These are phyloP conservation scores for Polylopha cassiicola DNA, from an alignment of 2,888 invertebrate genomes.

Conservation along the genomic window DNA sequence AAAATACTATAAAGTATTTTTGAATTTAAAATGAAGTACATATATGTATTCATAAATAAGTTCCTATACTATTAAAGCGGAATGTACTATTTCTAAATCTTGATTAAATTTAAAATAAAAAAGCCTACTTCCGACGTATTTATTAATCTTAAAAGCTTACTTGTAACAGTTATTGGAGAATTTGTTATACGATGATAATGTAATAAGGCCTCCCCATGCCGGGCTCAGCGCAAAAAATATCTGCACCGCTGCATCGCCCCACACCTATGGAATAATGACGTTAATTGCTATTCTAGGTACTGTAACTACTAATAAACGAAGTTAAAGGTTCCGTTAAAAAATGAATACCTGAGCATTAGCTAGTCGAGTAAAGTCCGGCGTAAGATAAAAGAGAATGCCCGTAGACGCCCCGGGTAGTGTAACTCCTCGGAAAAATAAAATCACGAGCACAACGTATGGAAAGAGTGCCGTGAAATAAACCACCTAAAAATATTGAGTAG, in stretches of 20 bases:
- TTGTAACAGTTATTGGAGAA: conserved; percentile 89
- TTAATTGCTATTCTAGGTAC: not conserved
- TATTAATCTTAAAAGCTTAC: conserved; percentile 55
- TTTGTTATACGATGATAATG: conserved; percentile 89
- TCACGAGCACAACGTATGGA: conserved; percentile 85
- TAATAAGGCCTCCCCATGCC: conserved; percentile 92
- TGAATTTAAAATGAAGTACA: too few species aligned
- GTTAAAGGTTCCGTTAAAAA: not conserved
- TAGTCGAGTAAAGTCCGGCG: conserved; percentile 85
- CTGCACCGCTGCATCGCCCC: conserved; percentile 91
- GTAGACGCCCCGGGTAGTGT: conserved; percentile 86
- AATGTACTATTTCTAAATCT: not conserved
- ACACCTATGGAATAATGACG: conserved; percentile 70
- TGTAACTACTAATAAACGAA: not conserved
- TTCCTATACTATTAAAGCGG: too few species aligned
- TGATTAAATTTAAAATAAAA: not conserved
- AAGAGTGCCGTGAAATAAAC: conserved; percentile 87
- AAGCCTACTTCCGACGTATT: not conserved
- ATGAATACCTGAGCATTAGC: conserved; percentile 81
- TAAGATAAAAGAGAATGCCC: conserved; percentile 87
- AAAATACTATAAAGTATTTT: too few species aligned
- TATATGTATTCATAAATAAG: too few species aligned
- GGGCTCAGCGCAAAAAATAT: conserved; percentile 92
- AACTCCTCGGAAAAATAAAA: conserved; percentile 86
- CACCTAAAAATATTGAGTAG: conserved; percentile 59